Conservation (phyloP, 2,888 invertebrate species). For the Ecliptopera silaceata region DNA sequence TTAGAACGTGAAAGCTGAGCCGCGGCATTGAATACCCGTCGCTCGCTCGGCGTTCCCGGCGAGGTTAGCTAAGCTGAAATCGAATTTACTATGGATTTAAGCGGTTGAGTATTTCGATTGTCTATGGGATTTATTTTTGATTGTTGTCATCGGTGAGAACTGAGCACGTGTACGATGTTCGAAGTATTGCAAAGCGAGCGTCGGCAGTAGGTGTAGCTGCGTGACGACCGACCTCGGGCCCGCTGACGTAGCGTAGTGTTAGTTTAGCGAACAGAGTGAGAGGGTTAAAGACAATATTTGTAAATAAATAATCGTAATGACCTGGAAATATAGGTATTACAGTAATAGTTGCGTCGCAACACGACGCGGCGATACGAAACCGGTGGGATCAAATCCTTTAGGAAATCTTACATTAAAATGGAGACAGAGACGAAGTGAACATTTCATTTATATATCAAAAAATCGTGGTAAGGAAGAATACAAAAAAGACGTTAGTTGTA, state of each 20-base stretch:
- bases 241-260: slow-evolving; percentile 75
- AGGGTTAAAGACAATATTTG: slow-evolving; percentile 84
- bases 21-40: slow-evolving; percentile 42
- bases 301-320: slow-evolving; percentile 81
- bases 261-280: slow-evolving; percentile 82
- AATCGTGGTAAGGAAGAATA: slow-evolving; percentile 70
- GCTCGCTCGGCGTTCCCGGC: slow-evolving; percentile 47
- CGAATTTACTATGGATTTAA: slow-evolving; percentile 82
- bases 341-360: slow-evolving; percentile 58
- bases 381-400: slow-evolving; percentile 84
- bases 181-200: slow-evolving; percentile 50
- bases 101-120: slow-evolving; percentile 73
- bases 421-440: slow-evolving; percentile 67
- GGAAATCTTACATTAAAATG: slow-evolving; percentile 79
- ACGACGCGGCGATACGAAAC: slow-evolving; percentile 76
- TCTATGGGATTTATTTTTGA: slow-evolving; percentile 67
- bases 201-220: slow-evolving; percentile 55
- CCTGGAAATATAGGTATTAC: slow-evolving; percentile 76
- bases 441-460: slow-evolving; percentile 75
- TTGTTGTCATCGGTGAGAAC: slow-evolving; percentile 64
- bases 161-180: slow-evolving; percentile 69
- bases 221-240: slow-evolving; percentile 72
- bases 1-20: slow-evolving; percentile 49
- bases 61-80: slow-evolving; percentile 74
- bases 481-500: slow-evolving; percentile 78